These are phyloP conservation scores for Phymatocera aterrima DNA, from an alignment of 2,888 invertebrate species.

Conservation along the genomic window DNA sequence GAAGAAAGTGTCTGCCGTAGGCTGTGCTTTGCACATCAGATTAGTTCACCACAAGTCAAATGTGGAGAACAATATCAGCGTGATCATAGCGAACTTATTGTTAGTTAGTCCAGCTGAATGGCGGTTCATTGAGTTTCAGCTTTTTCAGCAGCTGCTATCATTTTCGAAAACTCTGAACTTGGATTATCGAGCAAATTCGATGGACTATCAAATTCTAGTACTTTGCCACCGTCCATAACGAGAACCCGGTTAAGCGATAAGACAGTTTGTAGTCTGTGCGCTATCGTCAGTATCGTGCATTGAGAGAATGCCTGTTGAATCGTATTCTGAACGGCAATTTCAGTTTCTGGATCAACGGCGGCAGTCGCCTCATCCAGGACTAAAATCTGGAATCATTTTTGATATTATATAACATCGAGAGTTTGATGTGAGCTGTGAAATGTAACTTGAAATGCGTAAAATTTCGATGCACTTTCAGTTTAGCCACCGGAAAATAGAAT, in stretches of 20 bases:
- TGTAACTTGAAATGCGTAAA: background rate
- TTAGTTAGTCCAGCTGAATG: background rate
- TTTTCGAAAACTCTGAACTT: conserved; percentile 73
- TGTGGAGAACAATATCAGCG: background rate
- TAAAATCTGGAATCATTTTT: conserved; percentile 73
- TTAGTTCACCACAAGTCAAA: background rate
- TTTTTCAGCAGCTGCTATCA: conserved; percentile 70
- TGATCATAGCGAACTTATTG: background rate
- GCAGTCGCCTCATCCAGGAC: conserved; percentile 79
- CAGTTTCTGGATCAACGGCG: conserved; percentile 78
- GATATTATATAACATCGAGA: background rate
- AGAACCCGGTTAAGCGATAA: conserved; percentile 76
- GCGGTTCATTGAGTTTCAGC: conserved; percentile 46
- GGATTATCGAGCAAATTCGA: conserved; percentile 71
- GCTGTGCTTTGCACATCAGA: no score
- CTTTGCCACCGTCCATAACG: conserved; percentile 76
- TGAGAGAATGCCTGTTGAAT: conserved; percentile 76
- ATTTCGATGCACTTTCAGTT: background rate
- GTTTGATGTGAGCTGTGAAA: background rate
- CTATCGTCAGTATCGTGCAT: conserved; percentile 80
- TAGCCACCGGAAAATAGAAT: background rate
- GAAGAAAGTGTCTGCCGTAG: no score
- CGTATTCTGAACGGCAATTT: conserved; percentile 76
- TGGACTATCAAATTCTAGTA: conserved; percentile 75
- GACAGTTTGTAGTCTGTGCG: conserved; percentile 79